Evolutionary conservation across 2,113 vertebrate species (phyloP).

Genomic region (Apteryx mantelli): DNA sequence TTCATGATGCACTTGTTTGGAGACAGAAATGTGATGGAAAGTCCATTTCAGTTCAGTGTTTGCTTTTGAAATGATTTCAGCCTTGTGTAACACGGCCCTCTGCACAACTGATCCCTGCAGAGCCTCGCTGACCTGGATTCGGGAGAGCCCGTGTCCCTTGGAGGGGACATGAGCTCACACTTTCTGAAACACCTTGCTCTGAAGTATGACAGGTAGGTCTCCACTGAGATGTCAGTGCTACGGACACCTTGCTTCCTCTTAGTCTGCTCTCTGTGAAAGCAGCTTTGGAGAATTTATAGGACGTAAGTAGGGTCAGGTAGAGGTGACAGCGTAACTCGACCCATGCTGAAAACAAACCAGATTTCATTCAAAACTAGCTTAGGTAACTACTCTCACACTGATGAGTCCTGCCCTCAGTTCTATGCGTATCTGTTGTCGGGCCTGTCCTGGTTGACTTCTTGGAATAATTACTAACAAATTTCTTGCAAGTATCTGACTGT

Average conservation of each 20-base stretch:
- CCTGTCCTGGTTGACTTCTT: background rate
- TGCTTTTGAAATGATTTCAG: background rate
- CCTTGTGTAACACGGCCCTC: accelerated
- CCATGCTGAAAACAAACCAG: background rate
- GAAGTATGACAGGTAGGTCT: accelerated
- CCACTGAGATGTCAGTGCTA: background rate
- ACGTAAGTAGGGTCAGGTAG: background rate
- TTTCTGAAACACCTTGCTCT: background rate
- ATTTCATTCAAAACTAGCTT: background rate
- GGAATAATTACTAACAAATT: background rate
- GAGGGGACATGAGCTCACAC: accelerated
- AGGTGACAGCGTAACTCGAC: background rate
- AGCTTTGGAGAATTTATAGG: background rate
- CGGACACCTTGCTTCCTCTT: background rate
- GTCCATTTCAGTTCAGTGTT: background rate
- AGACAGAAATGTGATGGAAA: background rate
- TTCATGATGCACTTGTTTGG: background rate
- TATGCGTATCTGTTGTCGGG: background rate
- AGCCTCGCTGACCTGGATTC: background rate
- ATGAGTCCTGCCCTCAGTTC: background rate
- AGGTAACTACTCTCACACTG: background rate
- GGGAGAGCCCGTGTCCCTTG: background rate
- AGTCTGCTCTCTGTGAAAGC: background rate
- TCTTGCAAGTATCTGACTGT: background rate
- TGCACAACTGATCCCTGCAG: accelerated